These are phyloP conservation scores for Psammodynastes pulverulentus DNA, from an alignment of 2,113 vertebrate species.

Conservation along the genomic window DNA sequence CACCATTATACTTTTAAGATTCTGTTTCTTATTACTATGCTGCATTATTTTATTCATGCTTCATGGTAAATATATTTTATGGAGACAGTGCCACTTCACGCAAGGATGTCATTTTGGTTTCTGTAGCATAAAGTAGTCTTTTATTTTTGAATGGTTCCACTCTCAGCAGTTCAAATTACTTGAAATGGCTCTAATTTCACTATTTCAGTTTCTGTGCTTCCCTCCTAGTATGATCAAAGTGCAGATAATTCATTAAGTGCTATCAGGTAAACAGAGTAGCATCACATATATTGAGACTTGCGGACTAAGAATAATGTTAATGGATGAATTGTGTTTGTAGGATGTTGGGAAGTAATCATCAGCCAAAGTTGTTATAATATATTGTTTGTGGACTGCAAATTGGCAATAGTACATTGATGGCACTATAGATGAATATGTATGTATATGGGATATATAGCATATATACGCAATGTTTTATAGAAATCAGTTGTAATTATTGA, in stretches of 20 bases:
- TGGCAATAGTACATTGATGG: not conserved
- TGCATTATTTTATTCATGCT: not conserved
- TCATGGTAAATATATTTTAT: not conserved
- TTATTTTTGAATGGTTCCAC: not conserved
- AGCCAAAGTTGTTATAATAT: not conserved
- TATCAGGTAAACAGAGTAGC: not conserved
- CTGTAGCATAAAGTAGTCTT: not conserved
- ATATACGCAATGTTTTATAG: not conserved
- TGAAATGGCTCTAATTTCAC: not conserved
- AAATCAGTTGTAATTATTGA: not conserved
- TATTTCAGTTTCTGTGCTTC: not conserved
- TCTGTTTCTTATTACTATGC: not conserved
- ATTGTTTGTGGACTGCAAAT: not conserved
- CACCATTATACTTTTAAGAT: not conserved
- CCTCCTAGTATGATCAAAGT: not conserved
- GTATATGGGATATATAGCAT: not conserved
- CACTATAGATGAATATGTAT: not conserved
- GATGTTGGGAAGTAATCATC: not conserved
- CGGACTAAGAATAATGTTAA: not conserved
- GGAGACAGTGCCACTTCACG: not conserved
- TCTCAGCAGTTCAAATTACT: not conserved
- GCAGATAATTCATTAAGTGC: slow-evolving; percentile 2
- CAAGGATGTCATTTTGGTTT: not conserved
- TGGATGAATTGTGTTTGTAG: not conserved
- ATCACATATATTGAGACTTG: not conserved